Conservation (phyloP, 2,888 invertebrate genomes). For the Noctua fimbriata region DNA sequence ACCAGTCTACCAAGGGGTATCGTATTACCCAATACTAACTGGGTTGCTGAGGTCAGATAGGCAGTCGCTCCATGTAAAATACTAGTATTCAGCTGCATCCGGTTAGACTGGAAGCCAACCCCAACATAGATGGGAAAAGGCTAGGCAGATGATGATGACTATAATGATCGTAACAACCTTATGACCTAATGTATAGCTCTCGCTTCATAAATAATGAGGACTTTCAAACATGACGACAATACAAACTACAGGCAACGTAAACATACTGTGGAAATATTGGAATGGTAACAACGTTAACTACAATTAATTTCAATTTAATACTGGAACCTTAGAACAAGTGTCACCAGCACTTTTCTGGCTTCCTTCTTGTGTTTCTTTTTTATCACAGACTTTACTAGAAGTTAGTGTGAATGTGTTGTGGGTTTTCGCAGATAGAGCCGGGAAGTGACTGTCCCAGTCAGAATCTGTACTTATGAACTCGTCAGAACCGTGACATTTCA, state of each 20-base stretch:
- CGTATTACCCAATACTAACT: no score
- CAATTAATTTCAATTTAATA: conserved; percentile 47
- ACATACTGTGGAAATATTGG: conserved; percentile 8
- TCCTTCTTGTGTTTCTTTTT: conserved; percentile 80
- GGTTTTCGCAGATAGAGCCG: conserved; percentile 84
- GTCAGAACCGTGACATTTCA: conserved; percentile 81
- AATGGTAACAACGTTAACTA: conserved; percentile 43
- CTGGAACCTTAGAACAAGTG: conserved; percentile 81
- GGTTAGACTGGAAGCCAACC: no score
- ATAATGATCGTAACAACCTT: conserved; percentile 16
- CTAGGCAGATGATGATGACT: neutral
- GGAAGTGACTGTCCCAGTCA: conserved; percentile 87
- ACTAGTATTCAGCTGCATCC: no score
- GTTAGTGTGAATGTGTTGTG: conserved; percentile 86
- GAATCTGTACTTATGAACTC: conserved; percentile 85
- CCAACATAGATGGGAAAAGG: no score
- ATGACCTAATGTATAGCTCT: neutral
- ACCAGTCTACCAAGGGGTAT: no score
- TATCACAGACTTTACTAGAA: conserved; percentile 82
- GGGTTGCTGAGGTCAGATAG: no score
- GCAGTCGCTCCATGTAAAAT: no score
- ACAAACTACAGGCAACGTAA: conserved; percentile 27
- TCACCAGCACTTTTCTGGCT: conserved; percentile 86
- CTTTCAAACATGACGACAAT: conserved; percentile 2
- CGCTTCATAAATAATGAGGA: conserved; percentile 3